Evolutionary conservation across 2,113 vertebrate species (phyloP), one percentile per base, ranked within the genome.

Genomic region (Pachycephala philippinensis): DNA sequence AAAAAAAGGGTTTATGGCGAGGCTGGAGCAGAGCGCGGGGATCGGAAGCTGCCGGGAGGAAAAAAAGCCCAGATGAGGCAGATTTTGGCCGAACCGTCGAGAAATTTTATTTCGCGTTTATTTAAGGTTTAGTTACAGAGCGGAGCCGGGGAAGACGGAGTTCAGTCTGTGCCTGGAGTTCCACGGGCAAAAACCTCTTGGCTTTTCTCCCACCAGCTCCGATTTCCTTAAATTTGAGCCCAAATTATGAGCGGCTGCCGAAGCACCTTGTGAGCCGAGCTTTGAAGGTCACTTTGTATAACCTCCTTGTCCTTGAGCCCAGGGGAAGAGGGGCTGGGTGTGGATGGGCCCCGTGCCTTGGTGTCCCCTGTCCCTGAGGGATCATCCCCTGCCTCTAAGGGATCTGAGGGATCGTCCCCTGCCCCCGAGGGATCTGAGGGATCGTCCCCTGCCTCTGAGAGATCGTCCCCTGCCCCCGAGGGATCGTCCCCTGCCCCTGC

Each of bases 161-260:
- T 0, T 24, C 20, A 3, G 10, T 1, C 40, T 19, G 9, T 7
- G 26, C 39, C 53, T 2, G 22, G 44, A 7, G 14, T 21, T 61
- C 37, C 13, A 4, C 2, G 0, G 65, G 61, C 17, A 37, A 23
- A 79, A 79, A 7, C 14, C 45, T 75, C 53, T 5, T 7, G 49
- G 22, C 2, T 80, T 59, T 42, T 60, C 10, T 24, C 23, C 33
- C 52, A 1, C 2, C 42, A 13, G 59, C 79, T 59, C 65, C 7
- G 11, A 49, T 72, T 85, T 44, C 54, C 18, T 45, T 24, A 3
- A 7, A 26, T 57, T 4, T 3, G 13, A 81, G 39, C 72, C 77
- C 59, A 14, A 1, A 49, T 20, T 13, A 3, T 0, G 3, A 26
- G 39, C 31, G 28, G 0, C 19, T 18, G 5, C 11, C 42, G 2